Base-by-base conservation (phyloP, 2,113 vertebrate species). In the Raja brachyura region DNA sequence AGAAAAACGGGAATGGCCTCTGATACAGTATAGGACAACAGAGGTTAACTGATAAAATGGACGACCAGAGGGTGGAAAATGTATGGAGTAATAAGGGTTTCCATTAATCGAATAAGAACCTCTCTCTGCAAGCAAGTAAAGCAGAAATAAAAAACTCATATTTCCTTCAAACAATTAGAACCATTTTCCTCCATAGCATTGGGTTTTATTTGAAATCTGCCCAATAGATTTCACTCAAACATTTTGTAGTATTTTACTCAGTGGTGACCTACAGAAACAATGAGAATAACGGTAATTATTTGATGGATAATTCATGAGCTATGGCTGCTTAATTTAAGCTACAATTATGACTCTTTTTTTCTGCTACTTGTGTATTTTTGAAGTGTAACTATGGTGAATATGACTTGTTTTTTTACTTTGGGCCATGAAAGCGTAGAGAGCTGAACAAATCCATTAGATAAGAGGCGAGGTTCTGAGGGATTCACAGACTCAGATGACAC, bases 321-420 rank as follows among this genome's bases (percentile, higher is more conserved):
- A 61, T 66, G 1, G 39, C 56, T 22, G 61, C 20, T 22, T 70
- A 39, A 73, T 86, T 63, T 14, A 28, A n/a, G 56, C 59, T n/a
- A 14, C 63, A 39, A 70, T 92, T 48, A 92, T 25, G 25, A 10
- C n/a, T 70, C 63, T 48, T 20, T 48, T 20, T 92, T 92, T 68
- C 88, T 92, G n/a, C 68, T 92, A 48, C 18, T 70, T 39, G 33
- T 92, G 66, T 70, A 18, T 68, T 92, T 92, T 68, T 92, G 66
- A 92, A 73, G 68, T 73, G 22, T 20, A 39, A 39, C 20, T 33
- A 61, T 11, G 11, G 33, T 73, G 83, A 92, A 70, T 92, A 39
- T 70, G 33, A 68, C 63, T 90, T 90, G 86, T 22, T 90, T 90
- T 90, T 90, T 90, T n/a, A 90, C 70, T 86, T 56, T 61, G 59